Evolutionary conservation across 2,113 vertebrate genomes (phyloP).

Genomic region (Atractosteus spatula): DNA sequence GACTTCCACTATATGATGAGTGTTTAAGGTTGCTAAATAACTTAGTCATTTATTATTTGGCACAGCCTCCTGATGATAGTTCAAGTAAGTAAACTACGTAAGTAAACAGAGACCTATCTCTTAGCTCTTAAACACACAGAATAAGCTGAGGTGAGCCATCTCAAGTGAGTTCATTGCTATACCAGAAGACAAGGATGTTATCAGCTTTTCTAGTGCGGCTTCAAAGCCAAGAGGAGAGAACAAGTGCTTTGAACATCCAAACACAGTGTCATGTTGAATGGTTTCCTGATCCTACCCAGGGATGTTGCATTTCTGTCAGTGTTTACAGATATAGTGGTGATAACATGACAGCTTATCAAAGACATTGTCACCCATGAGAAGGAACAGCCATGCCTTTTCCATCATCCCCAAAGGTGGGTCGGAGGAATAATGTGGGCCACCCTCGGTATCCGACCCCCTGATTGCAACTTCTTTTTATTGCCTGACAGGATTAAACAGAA

Average conservation of each 20-base stretch:
- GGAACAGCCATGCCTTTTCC: constrained; percentile 53
- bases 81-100: neutral
- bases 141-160: constrained; percentile 1
- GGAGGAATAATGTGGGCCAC: constrained; percentile 35
- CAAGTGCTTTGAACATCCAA: constrained; percentile 63
- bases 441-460: constrained; percentile 28
- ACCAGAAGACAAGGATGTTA: constrained; percentile 62
- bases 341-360: constrained; percentile 50
- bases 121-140: constrained; percentile 9
- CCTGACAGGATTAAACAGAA: constrained; percentile 44
- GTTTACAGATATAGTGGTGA: constrained; percentile 67
- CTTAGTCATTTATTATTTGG: no score
- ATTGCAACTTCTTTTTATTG: constrained; percentile 38
- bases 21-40: no score
- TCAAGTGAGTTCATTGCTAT: constrained; percentile 51
- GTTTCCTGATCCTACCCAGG: constrained; percentile 62
- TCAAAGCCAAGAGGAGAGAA: constrained; percentile 52
- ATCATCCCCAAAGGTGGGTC: constrained; percentile 43
- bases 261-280: constrained; percentile 68
- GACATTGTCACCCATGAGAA: constrained; percentile 48
- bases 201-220: constrained; percentile 66
- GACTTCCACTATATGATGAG: no score
- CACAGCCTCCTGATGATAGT: no score
- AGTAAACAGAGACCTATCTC: constrained; percentile 9
- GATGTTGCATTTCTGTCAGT: constrained; percentile 43